phyloP scores from a whole-genome alignment of 2,113 vertebrate species.

The Otolemur garnettii region DNA sequence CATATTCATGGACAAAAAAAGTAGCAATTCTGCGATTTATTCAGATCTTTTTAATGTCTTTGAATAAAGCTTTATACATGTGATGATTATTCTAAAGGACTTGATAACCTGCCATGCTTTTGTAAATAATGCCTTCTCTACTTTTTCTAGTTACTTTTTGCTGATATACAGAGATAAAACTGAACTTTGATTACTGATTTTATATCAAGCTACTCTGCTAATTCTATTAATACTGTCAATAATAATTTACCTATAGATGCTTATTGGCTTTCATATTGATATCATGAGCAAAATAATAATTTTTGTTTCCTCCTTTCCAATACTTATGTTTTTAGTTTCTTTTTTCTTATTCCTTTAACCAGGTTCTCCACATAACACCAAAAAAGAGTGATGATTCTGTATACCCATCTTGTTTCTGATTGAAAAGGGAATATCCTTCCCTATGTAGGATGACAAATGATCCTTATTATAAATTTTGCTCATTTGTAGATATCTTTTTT shows the following conservation, averaged over 20 bases:
- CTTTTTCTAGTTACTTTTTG: background rate
- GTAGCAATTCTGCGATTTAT: background rate
- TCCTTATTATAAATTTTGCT: background rate
- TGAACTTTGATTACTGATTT: background rate
- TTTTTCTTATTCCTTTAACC: background rate
- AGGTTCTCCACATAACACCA: background rate
- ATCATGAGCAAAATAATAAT: background rate
- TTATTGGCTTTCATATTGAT: slow-evolving; percentile 12
- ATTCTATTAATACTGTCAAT: background rate
- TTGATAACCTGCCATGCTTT: background rate
- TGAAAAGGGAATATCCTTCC: slow-evolving; percentile 3
- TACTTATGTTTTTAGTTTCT: background rate
- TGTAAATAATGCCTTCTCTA: background rate
- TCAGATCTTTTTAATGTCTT: slow-evolving; percentile 33
- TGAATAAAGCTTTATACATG: slow-evolving; percentile 25
- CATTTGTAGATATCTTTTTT: slow-evolving; percentile 3
- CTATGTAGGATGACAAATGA: slow-evolving; percentile 9
- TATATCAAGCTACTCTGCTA: slow-evolving; percentile 30
- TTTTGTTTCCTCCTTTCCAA: background rate
- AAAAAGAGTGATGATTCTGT: background rate
- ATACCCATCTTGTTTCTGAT: background rate
- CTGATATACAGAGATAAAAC: background rate
- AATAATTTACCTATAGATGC: background rate
- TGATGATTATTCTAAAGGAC: background rate
- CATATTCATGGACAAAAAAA: background rate